These are phyloP conservation scores for Falco naumanni DNA, from an alignment of 2,797 vertebrate genomes.

Conservation along the genomic window DNA sequence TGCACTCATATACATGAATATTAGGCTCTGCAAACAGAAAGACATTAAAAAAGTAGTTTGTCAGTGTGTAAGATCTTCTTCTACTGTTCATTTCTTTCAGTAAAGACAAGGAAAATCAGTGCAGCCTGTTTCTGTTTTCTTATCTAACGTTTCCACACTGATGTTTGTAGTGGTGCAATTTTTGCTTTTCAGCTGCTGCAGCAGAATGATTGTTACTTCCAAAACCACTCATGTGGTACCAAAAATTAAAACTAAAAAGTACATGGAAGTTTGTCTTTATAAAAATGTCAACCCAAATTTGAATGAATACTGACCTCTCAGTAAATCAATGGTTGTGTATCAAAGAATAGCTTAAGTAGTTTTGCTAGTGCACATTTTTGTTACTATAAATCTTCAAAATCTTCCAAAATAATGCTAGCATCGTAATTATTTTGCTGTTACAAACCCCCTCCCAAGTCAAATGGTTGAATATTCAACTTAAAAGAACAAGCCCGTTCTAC, in stretches of 20 bases:
- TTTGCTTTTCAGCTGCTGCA: background rate
- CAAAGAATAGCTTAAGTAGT: background rate
- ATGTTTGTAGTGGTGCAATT: background rate
- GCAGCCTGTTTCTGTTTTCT: background rate
- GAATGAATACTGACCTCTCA: background rate
- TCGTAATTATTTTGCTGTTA: background rate
- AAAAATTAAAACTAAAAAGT: background rate
- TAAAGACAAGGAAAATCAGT: background rate
- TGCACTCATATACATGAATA: background rate
- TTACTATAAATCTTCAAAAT: background rate
- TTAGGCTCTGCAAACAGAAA: background rate
- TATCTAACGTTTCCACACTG: background rate
- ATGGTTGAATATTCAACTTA: background rate
- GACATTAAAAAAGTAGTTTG: background rate
- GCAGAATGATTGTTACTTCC: background rate
- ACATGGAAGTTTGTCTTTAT: background rate
- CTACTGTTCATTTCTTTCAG: background rate
- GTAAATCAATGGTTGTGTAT: background rate
- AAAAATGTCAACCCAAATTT: background rate
- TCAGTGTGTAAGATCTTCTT: background rate
- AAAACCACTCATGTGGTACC: background rate
- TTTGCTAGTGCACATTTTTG: background rate
- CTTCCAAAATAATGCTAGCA: background rate
- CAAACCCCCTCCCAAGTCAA: background rate
- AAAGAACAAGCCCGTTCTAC: background rate